phyloP scores from a whole-genome alignment of 1,140 invertebrate species.

The Megathymus violae region DNA sequence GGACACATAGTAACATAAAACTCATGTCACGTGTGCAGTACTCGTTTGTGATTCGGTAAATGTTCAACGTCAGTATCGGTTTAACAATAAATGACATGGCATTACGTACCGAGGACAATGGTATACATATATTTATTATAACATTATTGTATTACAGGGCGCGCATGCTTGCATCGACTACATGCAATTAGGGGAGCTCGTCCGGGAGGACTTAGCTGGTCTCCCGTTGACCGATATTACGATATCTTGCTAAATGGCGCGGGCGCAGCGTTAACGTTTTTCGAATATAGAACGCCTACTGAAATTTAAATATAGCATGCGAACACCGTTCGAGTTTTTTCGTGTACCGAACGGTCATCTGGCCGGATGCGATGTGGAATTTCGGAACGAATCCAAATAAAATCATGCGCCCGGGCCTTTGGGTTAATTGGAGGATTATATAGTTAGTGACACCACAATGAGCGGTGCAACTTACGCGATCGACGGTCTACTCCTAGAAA shows the following conservation, averaged over 20 bases:
- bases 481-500: slow-evolving; percentile 85
- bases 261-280: slow-evolving; percentile 61
- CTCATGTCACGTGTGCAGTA: slow-evolving; percentile 51
- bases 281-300: slow-evolving; percentile 71
- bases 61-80: slow-evolving; percentile 46
- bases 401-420: slow-evolving; percentile 61
- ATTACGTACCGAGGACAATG: slow-evolving; percentile 57
- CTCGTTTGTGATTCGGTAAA: slow-evolving; percentile 46
- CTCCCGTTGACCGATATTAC: slow-evolving; percentile 69
- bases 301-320: slow-evolving; percentile 64
- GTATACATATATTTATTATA: slow-evolving; percentile 55
- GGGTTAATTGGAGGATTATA: slow-evolving; percentile 72
- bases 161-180: slow-evolving; percentile 66
- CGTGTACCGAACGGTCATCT: slow-evolving; percentile 54
- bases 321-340: slow-evolving; percentile 45
- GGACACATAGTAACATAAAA: slow-evolving; percentile 41
- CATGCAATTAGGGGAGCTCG: slow-evolving; percentile 63
- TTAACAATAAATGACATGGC: slow-evolving; percentile 48
- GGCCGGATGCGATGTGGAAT: slow-evolving; percentile 50
- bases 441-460: slow-evolving; percentile 82
- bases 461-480: slow-evolving; percentile 84
- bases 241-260: slow-evolving; percentile 58
- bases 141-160: slow-evolving; percentile 54
- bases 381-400: slow-evolving; percentile 42
- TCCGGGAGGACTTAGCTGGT: slow-evolving; percentile 50